Evolutionary conservation across 2,888 invertebrate genomes (phyloP).

Genomic region (Acanthosepion esculentum): DNA sequence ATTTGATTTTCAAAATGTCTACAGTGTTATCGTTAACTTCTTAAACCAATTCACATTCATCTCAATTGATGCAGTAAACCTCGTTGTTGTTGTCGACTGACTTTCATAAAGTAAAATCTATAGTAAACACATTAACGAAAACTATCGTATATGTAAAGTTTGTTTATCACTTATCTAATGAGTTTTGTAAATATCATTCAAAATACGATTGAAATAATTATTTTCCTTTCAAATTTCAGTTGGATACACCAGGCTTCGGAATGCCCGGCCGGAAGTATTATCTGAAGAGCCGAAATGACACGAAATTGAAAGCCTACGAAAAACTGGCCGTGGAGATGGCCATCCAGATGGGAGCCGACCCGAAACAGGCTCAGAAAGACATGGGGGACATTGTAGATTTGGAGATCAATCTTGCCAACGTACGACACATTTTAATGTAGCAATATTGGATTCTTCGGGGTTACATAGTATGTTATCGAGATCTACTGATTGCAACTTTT

Average conservation of each 20-base stretch:
- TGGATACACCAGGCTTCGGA: slow-evolving; percentile 89
- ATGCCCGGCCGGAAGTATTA: slow-evolving; percentile 91
- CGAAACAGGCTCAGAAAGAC: slow-evolving; percentile 81
- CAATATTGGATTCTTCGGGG: slow-evolving; percentile 33
- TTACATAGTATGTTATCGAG: slow-evolving; percentile 33
- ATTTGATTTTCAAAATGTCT: too few species aligned
- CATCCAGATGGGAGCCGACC: slow-evolving; percentile 85
- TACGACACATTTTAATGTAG: slow-evolving; percentile 78
- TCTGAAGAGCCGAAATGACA: slow-evolving; percentile 60
- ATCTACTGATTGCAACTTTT: slow-evolving; percentile 33
- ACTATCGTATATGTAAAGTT: too few species aligned
- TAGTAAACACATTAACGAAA: too few species aligned
- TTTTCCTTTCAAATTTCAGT: slow-evolving; percentile 76
- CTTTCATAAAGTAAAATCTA: too few species aligned
- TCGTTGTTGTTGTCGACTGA: too few species aligned
- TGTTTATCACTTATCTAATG: too few species aligned
- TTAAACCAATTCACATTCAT: too few species aligned
- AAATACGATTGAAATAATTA: neutral
- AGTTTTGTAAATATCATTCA: neutral
- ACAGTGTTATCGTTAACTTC: too few species aligned
- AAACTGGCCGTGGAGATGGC: slow-evolving; percentile 89
- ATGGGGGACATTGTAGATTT: slow-evolving; percentile 86
- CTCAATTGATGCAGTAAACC: too few species aligned
- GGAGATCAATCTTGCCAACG: slow-evolving; percentile 91
- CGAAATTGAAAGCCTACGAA: slow-evolving; percentile 88